Conservation (phyloP, 2,113 vertebrate genomes). For the Phoxinus phoxinus region DNA sequence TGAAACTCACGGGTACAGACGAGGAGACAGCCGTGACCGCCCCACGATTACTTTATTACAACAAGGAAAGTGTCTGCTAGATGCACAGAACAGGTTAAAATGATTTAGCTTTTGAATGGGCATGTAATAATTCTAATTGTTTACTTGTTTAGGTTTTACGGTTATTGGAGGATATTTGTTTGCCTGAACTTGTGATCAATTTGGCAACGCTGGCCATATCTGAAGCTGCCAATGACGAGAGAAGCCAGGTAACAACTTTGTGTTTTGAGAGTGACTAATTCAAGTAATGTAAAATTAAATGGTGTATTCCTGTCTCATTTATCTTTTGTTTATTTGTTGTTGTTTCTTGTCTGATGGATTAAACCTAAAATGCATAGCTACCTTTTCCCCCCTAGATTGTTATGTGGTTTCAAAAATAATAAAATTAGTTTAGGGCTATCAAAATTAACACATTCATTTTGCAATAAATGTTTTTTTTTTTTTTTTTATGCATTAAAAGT, state of each 20-base stretch:
- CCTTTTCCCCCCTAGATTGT: neutral
- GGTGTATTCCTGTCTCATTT: neutral
- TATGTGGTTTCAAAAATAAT: neutral
- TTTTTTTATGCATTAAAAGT: too few species aligned
- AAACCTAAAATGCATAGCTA: neutral
- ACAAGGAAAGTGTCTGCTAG: conserved; percentile 79
- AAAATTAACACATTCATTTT: too few species aligned
- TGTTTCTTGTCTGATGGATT: neutral
- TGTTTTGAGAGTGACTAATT: neutral
- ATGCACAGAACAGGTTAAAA: neutral
- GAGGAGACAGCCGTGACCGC: conserved; percentile 79
- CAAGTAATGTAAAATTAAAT: neutral
- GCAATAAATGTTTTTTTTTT: too few species aligned
- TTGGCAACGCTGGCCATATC: conserved; percentile 86
- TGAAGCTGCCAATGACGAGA: conserved; percentile 82
- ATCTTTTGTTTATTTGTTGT: too few species aligned
- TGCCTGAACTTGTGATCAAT: conserved; percentile 91
- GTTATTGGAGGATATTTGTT: conserved; percentile 85
- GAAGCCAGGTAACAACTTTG: conserved; percentile 79
- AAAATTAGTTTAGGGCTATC: neutral
- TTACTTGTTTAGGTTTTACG: conserved; percentile 82
- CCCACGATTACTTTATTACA: conserved; percentile 88
- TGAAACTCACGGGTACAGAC: conserved; percentile 79
- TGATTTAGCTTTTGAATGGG: neutral
- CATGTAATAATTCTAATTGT: neutral